Evolutionary conservation across 1,140 invertebrate genomes (phyloP).

Genomic region (Protaetia brevitarsis): DNA sequence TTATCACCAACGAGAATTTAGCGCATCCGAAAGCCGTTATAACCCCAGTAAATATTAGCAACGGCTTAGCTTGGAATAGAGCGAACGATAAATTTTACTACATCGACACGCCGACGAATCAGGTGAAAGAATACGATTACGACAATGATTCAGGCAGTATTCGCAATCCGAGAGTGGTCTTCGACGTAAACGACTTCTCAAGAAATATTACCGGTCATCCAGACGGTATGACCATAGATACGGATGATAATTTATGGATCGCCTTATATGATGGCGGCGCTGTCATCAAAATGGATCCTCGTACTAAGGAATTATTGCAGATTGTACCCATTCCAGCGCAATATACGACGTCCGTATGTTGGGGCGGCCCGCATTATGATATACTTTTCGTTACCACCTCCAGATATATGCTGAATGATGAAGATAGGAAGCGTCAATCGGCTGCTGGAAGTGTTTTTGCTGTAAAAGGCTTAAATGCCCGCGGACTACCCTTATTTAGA

Average conservation of each 20-base stretch:
- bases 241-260: constrained; percentile 64
- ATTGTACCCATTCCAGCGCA: constrained; percentile 63
- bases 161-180: constrained; percentile 51
- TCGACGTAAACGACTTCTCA: constrained; percentile 46
- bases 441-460: constrained; percentile 70
- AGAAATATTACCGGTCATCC: constrained; percentile 52
- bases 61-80: constrained; percentile 77
- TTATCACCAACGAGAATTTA: constrained; percentile 51
- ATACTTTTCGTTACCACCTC: constrained; percentile 75
- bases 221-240: constrained; percentile 72
- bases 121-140: constrained; percentile 72
- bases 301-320: constrained; percentile 55
- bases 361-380: constrained; percentile 73
- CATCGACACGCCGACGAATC: constrained; percentile 67
- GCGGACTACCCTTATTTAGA: background rate
- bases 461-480: constrained; percentile 44
- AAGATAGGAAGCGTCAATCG: constrained; percentile 57
- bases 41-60: constrained; percentile 66
- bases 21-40: constrained; percentile 47
- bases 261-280: constrained; percentile 54
- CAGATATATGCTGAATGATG: constrained; percentile 47
- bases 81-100: constrained; percentile 71
- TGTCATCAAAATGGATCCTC: constrained; percentile 57
- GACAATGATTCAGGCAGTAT: constrained; percentile 61
- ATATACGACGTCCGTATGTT: constrained; percentile 75